Evolutionary conservation across 1,140 invertebrate species (phyloP).

Genomic region (Ylistrum balloti): DNA sequence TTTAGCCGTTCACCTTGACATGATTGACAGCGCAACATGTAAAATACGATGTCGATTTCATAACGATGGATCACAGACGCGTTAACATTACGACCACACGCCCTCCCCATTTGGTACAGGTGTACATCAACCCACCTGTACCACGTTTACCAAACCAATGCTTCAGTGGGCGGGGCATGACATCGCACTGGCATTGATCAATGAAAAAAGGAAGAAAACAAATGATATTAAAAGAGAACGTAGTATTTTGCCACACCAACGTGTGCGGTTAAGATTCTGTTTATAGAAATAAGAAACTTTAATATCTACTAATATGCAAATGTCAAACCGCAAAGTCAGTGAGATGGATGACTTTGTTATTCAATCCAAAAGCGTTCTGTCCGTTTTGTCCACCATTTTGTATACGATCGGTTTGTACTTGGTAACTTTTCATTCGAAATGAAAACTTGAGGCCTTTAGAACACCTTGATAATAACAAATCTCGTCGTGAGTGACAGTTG

Average conservation of each 20-base stretch:
- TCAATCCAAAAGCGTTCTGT: not conserved
- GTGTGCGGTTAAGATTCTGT: not conserved
- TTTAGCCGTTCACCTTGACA: not conserved
- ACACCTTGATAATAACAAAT: too few relatives aligned
- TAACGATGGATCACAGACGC: not conserved
- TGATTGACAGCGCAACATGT: not conserved
- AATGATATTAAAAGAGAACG: not conserved
- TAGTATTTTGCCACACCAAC: not conserved
- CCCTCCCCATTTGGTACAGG: not conserved
- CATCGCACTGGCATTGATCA: too few relatives aligned
- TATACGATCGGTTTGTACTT: conserved; percentile 6
- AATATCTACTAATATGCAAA: conserved; percentile 28
- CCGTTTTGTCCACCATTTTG: not conserved
- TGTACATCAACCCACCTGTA: not conserved
- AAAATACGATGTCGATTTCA: not conserved
- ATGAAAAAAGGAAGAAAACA: not conserved
- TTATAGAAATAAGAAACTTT: not conserved
- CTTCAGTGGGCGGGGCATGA: not conserved
- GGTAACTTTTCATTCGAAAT: not conserved
- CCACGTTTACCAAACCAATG: not conserved
- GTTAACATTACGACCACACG: not conserved
- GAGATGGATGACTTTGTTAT: not conserved
- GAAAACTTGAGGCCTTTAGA: too few relatives aligned
- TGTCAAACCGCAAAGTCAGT: not conserved
- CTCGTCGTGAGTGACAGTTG: too few relatives aligned